Base-by-base conservation (phyloP, 1,140 invertebrate genomes). In the Lethrus apterus region DNA sequence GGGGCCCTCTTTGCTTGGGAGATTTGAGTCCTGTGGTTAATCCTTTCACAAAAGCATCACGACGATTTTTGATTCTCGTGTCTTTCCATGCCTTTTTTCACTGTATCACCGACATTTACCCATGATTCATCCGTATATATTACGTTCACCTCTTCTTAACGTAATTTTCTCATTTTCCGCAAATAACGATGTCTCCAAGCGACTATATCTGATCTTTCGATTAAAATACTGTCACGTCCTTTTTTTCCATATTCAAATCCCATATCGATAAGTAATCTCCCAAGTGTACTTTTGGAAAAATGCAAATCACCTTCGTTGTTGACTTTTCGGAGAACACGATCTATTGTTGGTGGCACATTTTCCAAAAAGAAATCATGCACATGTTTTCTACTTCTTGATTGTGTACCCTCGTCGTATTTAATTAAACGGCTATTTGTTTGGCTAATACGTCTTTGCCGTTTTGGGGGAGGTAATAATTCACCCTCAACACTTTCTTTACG, bases 151-250 rank as follows among this genome's bases (percentile, higher is more conserved):
- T 36, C 20, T 36, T 36, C 14, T 36, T 36, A 3, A 8, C 34
- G 9, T 8, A 10, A 36, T 15, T 7, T 20, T 3, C 7, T 14
- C 15, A 15, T 18, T 36, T 14, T 4, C 4, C 34, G 14, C 4
- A 36, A 15, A 36, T 36, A 36, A 8, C 17, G 14, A 36, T 36
- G 34, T 14, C 34, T 7, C 34, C 5, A 36, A 5, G 17, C 15
- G 18, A 36, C 20, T 10, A 13, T 4, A 18, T 8, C 14, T 3
- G 7, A 5, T 18, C 4, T 36, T 36, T 18, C 34, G 15, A 36
- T 36, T 11, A 36, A 20, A 4, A 36, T 8, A 8, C 14, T 18
- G 7, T 36, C 20, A 7, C 34, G 15, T 7, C 18, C 34, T 3
- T 18, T 14, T 36, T 36, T 36, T 15, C 5, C 4, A 20, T 4